Evolutionary conservation across 1,140 invertebrate species (phyloP).

Genomic region (Drosophila lowei): DNA sequence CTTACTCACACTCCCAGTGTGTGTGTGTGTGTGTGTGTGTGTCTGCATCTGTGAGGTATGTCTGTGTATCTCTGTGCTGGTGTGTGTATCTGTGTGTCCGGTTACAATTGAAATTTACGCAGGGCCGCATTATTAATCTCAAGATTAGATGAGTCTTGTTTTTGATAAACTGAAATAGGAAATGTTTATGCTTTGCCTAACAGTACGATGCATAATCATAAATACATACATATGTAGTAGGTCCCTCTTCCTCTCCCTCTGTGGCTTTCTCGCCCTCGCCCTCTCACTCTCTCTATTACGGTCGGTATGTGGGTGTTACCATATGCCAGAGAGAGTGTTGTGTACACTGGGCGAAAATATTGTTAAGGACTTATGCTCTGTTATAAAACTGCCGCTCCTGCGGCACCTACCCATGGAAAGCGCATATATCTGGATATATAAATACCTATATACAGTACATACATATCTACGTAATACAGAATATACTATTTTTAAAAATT

Average conservation of each 20-base stretch:
- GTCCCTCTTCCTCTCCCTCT: neutral
- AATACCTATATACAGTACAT: no score
- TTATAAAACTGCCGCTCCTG: no score
- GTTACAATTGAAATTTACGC: conserved; percentile 68
- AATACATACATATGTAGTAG: neutral
- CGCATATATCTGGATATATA: no score
- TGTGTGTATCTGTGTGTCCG: conserved; percentile 16
- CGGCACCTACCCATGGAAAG: no score
- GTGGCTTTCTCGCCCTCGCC: neutral
- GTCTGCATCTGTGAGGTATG: neutral
- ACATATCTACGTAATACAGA: no score
- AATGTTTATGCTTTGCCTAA: conserved; percentile 40
- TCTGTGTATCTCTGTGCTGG: no score
- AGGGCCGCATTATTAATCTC: conserved; percentile 78
- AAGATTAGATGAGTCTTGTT: conserved; percentile 70
- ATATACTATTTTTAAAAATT: no score
- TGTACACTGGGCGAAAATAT: no score
- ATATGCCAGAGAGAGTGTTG: no score
- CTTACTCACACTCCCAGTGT: neutral
- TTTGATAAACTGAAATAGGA: conserved; percentile 55
- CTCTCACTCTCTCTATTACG: neutral
- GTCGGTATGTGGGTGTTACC: no score
- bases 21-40: neutral
- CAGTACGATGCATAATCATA: conserved; percentile 22
- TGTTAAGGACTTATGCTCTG: no score